Conservation (phyloP, 2,797 vertebrate genomes). For the Helicolenus hilgendorfi region DNA sequence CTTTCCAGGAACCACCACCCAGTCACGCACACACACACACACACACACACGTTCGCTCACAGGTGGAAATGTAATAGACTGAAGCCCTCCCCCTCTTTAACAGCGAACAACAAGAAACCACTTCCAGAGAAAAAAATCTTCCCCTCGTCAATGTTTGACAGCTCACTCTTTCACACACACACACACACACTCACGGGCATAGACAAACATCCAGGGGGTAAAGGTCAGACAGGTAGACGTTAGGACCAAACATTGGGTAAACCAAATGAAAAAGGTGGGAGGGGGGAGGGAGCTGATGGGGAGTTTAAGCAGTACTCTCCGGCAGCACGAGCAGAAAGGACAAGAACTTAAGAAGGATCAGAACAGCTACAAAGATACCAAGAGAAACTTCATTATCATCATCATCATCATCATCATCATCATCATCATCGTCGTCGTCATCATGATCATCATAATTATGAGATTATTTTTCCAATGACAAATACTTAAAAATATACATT, state of each 20-base stretch:
- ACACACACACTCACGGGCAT: conserved; percentile 8
- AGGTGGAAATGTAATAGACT: conserved; percentile 39
- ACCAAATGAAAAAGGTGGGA: conserved; percentile 44
- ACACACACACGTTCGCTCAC: neutral
- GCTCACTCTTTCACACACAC: neutral
- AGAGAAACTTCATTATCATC: conserved; percentile 89
- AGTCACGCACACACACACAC: neutral
- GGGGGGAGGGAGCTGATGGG: conserved; percentile 7
- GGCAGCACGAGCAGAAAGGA: conserved; percentile 87
- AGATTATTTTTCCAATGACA: conserved; percentile 92
- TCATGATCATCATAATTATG: conserved; percentile 86
- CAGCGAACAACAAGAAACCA: conserved; percentile 31
- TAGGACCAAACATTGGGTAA: conserved; percentile 60
- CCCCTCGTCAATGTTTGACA: conserved; percentile 55
- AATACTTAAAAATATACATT: conserved; percentile 96
- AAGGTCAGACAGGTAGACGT: conserved; percentile 72
- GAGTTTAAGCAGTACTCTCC: conserved; percentile 78
- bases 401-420: conserved; percentile 71
- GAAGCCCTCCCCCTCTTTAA: conserved; percentile 10
- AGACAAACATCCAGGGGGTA: conserved; percentile 54
- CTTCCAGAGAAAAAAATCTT: conserved; percentile 47
- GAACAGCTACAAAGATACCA: conserved; percentile 91
- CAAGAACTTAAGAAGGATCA: conserved; percentile 86
- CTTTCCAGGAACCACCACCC: conserved; percentile 16
- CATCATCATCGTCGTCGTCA: conserved; percentile 59